Conservation (phyloP, 2,888 invertebrate species). For the Capitulum mitella region DNA sequence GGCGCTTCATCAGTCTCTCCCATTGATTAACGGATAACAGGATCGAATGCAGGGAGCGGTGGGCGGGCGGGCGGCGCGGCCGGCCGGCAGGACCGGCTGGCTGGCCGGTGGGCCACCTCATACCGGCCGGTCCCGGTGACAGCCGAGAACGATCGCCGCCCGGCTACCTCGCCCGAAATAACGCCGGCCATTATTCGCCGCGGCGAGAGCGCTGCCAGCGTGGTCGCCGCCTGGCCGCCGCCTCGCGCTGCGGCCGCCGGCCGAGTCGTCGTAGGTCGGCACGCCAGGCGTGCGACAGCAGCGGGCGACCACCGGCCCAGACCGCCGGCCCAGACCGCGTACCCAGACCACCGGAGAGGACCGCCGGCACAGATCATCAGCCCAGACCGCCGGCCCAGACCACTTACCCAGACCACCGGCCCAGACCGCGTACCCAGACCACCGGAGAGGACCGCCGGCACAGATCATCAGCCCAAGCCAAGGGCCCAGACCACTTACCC, state of each 20-base stretch:
- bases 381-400: too few relatives aligned
- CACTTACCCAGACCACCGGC: too few relatives aligned
- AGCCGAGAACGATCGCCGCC: background rate
- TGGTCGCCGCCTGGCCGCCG: background rate
- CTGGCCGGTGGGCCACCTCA: background rate
- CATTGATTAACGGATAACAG: slow-evolving; percentile 21
- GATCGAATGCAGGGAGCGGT: slow-evolving; percentile 13
- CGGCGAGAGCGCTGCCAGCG: background rate
- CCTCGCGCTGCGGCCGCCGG: background rate
- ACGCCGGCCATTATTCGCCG: background rate
- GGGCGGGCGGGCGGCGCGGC: background rate
- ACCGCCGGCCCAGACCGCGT: too few relatives aligned
- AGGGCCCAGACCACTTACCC: too few relatives aligned
- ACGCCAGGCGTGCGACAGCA: too few relatives aligned
- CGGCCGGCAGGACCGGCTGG: background rate
- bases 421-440: too few relatives aligned
- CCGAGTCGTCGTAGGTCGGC: too few relatives aligned
- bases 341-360: too few relatives aligned
- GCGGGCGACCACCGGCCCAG: too few relatives aligned
- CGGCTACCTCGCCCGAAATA: background rate
- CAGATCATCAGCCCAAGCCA: too few relatives aligned
- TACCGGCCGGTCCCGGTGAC: background rate
- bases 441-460: too few relatives aligned
- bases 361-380: too few relatives aligned
- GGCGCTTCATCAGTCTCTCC: slow-evolving; percentile 12